Evolutionary conservation across 2,113 vertebrate genomes (phyloP).

Genomic region (Alaudala cheleensis): DNA sequence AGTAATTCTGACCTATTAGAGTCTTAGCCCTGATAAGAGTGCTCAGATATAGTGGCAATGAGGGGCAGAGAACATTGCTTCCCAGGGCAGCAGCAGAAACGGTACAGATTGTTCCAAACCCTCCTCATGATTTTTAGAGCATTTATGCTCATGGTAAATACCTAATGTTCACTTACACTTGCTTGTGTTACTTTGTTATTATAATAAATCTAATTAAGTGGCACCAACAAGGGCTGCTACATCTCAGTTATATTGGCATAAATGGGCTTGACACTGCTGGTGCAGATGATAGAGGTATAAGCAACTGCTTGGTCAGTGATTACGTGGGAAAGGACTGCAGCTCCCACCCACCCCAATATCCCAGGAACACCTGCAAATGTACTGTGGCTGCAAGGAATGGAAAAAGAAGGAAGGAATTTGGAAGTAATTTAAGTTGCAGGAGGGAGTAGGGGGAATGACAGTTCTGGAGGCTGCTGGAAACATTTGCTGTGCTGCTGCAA

Average conservation of each 20-base stretch:
- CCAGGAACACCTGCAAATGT: neutral
- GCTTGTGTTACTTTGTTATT: neutral
- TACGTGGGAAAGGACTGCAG: neutral
- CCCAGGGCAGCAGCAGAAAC: neutral
- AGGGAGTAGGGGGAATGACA: neutral
- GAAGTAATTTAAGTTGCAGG: neutral
- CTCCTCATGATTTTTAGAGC: neutral
- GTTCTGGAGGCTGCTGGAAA: neutral
- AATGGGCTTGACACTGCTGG: neutral
- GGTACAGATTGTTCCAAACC: neutral
- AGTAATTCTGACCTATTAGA: neutral
- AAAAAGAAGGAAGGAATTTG: neutral
- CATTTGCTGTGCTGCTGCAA: neutral
- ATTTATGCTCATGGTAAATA: neutral
- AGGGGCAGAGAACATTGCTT: neutral
- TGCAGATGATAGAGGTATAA: neutral
- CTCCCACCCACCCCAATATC: neutral
- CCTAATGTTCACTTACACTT: neutral
- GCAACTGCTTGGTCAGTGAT: neutral
- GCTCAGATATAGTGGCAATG: neutral
- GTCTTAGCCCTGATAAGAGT: neutral
- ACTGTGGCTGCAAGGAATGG: rapidly evolving
- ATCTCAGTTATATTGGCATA: neutral
- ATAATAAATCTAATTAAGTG: neutral
- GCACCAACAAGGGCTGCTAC: neutral